phyloP scores from a whole-genome alignment of 2,797 vertebrate species.

The Sciurus vulgaris region DNA sequence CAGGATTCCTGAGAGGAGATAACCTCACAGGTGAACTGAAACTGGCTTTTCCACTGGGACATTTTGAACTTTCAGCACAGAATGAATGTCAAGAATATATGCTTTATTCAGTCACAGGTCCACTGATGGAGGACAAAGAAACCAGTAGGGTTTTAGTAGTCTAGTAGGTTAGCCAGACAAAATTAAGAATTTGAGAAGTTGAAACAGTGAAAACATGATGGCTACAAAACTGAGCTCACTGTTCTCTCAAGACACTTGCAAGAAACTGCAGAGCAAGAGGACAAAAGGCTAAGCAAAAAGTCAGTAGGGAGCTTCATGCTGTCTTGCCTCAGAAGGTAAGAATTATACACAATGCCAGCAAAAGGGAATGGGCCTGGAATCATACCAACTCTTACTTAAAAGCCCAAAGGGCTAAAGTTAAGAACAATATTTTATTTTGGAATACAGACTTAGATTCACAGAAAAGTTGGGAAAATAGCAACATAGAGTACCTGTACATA shows the following conservation, averaged over 20 bases:
- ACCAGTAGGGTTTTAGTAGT: not conserved
- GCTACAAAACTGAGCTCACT: not conserved
- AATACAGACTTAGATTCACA: not conserved
- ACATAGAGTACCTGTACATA: not conserved
- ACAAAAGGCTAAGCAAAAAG: not conserved
- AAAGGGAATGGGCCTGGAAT: not conserved
- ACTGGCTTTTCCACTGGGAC: not conserved
- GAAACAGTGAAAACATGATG: not conserved
- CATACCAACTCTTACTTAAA: not conserved
- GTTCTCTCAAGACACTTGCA: not conserved
- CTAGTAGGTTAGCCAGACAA: not conserved
- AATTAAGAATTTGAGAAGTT: not conserved
- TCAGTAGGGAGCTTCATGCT: not conserved
- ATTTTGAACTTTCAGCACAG: not conserved
- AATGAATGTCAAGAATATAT: slow-evolving; percentile 13
- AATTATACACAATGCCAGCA: not conserved
- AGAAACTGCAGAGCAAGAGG: not conserved
- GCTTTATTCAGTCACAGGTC: slow-evolving; percentile 9
- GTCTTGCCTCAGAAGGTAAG: not conserved
- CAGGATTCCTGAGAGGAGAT: not conserved
- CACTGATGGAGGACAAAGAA: not conserved
- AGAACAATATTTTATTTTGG: not conserved
- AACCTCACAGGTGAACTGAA: not conserved
- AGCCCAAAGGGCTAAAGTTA: not conserved
- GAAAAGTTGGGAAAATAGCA: not conserved